Conservation (phyloP, 2,113 vertebrate species). For the Scolopax mira region DNA sequence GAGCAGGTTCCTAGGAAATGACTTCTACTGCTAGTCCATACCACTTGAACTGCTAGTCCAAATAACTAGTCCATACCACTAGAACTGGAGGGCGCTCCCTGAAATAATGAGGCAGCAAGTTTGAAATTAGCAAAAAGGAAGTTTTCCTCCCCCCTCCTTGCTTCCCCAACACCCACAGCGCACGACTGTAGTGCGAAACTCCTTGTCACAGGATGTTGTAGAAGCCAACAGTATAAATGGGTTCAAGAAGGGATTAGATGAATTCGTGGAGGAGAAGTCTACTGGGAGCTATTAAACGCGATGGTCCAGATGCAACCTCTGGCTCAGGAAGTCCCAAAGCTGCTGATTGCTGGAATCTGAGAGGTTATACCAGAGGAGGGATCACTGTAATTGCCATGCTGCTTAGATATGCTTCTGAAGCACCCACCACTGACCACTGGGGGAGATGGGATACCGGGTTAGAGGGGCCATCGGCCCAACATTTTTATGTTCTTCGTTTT, state of each 20-base stretch:
- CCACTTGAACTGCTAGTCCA: no score
- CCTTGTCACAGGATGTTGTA: constrained; percentile 44
- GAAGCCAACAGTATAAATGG: constrained; percentile 41
- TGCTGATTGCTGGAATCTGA: constrained; percentile 50
- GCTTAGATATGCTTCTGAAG: background rate
- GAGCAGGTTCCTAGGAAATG: background rate
- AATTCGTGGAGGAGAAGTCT: constrained; percentile 32
- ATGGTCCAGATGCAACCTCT: constrained; percentile 61
- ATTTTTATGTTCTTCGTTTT: background rate
- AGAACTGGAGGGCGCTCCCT: background rate
- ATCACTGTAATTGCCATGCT: constrained; percentile 37
- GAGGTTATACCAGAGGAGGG: constrained; percentile 30
- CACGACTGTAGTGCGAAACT: background rate
- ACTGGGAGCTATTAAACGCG: constrained; percentile 31
- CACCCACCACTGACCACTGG: background rate
- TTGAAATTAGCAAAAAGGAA: background rate
- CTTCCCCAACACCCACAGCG: background rate
- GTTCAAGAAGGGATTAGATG: constrained; percentile 55
- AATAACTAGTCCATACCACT: background rate
- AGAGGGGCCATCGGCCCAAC: background rate
- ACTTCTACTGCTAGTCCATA: background rate
- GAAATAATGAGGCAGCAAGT: background rate
- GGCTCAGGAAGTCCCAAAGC: constrained; percentile 44
- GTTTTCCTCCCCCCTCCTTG: background rate
- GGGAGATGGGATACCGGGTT: background rate